These are phyloP conservation scores for Lacanobia oleracea DNA, from an alignment of 2,888 invertebrate species.

Conservation along the genomic window DNA sequence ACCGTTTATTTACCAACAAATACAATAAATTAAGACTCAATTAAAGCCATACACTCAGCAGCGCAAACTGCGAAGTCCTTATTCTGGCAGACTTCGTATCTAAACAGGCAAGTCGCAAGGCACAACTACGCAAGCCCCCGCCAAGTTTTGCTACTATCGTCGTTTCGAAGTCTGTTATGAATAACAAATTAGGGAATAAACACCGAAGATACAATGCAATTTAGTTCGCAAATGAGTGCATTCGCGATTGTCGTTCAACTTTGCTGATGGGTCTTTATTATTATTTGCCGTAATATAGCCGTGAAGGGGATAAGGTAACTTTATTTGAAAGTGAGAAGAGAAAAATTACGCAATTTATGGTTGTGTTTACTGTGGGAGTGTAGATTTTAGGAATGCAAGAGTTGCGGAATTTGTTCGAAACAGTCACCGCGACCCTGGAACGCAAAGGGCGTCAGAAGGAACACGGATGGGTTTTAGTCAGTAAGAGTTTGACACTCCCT, in stretches of 20 bases:
- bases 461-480: no score
- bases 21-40: slow-evolving; percentile 42
- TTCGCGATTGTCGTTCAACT: slow-evolving; percentile 24
- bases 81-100: slow-evolving; percentile 48
- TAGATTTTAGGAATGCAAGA: no score
- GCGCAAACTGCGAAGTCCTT: slow-evolving; percentile 25
- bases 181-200: slow-evolving; percentile 60
- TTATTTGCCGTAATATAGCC: slow-evolving; percentile 3
- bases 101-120: slow-evolving; percentile 34
- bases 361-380: background rate
- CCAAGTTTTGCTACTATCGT: slow-evolving; percentile 54
- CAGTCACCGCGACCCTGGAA: no score
- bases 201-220: slow-evolving; percentile 41
- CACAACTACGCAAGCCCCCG: slow-evolving; percentile 10
- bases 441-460: no score
- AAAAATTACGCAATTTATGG: background rate
- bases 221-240: slow-evolving; percentile 44
- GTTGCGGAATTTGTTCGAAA: no score
- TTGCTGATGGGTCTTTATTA: slow-evolving; percentile 12
- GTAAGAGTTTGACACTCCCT: no score
- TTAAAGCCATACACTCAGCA: slow-evolving; percentile 33
- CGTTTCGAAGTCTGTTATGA: slow-evolving; percentile 50
- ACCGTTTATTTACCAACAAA: slow-evolving; percentile 27
- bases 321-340: background rate
- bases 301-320: background rate